Conservation (phyloP, 1,140 invertebrate genomes). For the Bicyclus anynana region DNA sequence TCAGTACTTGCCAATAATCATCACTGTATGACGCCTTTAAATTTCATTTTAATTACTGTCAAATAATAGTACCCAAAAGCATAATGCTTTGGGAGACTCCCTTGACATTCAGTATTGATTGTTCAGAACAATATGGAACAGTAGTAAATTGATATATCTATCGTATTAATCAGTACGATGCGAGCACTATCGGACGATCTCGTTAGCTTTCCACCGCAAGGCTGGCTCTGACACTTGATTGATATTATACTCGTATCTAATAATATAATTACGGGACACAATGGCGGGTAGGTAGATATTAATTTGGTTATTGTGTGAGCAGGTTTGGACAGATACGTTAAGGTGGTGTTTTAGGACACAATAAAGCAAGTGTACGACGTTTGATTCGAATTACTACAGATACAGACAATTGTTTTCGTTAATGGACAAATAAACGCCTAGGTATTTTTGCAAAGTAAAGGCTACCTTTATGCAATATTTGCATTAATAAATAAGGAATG, state of each 20-base stretch:
- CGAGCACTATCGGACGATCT: slow-evolving; percentile 11
- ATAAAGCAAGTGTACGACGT: no score
- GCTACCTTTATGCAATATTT: no score
- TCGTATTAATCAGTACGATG: slow-evolving; percentile 6
- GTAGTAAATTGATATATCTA: slow-evolving; percentile 4
- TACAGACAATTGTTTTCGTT: no score
- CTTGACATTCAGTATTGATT: slow-evolving; percentile 6
- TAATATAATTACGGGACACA: slow-evolving; percentile 25
- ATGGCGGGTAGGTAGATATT: slow-evolving; percentile 12
- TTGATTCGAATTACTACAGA: no score
- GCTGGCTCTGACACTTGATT: slow-evolving; percentile 20
- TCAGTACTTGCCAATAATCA: no score
- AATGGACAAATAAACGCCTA: no score
- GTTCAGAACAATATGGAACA: slow-evolving; percentile 1
- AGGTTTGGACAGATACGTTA: not conserved
- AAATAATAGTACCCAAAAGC: no score
- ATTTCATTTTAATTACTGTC: no score
- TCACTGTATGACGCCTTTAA: no score
- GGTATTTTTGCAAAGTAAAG: no score
- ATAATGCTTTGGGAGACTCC: not conserved
- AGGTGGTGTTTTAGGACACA: not conserved
- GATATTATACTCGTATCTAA: slow-evolving; percentile 21
- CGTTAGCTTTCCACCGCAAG: slow-evolving; percentile 25
- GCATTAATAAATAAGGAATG: no score
- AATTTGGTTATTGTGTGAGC: slow-evolving; percentile 9